Evolutionary conservation across 2,888 invertebrate genomes (phyloP).

Genomic region (Matsumyia berberina): DNA sequence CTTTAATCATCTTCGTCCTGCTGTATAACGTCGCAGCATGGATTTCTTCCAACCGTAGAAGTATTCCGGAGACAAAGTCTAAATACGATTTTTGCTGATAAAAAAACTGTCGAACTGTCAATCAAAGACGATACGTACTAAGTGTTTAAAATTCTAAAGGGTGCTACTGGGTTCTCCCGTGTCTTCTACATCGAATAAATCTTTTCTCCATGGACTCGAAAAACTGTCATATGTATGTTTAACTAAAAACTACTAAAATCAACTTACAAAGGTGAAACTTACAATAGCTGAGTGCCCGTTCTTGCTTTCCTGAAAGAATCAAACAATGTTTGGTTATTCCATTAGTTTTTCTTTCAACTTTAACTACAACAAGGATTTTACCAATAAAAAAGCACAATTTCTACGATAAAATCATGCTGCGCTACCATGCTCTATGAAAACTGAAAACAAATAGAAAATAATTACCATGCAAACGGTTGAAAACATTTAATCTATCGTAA

Average conservation of each 20-base stretch:
- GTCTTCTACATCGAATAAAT: background rate
- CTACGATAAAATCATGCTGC: background rate
- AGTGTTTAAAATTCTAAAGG: too few relatives aligned
- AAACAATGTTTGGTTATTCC: constrained; percentile 52
- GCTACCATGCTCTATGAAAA: background rate
- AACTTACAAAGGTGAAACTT: constrained; percentile 73
- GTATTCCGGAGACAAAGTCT: too few relatives aligned
- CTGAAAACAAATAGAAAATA: constrained; percentile 10
- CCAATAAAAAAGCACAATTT: constrained; percentile 10
- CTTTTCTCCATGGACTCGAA: background rate
- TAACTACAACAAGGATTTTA: constrained; percentile 2
- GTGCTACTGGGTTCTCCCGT: too few relatives aligned
- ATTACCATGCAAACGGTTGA: background rate
- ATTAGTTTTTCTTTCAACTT: background rate
- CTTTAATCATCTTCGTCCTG: too few relatives aligned
- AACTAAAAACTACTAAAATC: constrained; percentile 40
- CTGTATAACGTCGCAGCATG: too few relatives aligned
- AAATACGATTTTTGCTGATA: too few relatives aligned
- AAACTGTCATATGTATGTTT: background rate
- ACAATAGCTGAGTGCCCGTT: constrained; percentile 75
- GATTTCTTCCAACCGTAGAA: too few relatives aligned
- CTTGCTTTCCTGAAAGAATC: constrained; percentile 73
- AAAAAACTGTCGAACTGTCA: too few relatives aligned
- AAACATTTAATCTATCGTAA: background rate
- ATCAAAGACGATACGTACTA: too few relatives aligned